Evolutionary conservation across 2,113 vertebrate species (phyloP).

Genomic region (Tetrax tetrax): DNA sequence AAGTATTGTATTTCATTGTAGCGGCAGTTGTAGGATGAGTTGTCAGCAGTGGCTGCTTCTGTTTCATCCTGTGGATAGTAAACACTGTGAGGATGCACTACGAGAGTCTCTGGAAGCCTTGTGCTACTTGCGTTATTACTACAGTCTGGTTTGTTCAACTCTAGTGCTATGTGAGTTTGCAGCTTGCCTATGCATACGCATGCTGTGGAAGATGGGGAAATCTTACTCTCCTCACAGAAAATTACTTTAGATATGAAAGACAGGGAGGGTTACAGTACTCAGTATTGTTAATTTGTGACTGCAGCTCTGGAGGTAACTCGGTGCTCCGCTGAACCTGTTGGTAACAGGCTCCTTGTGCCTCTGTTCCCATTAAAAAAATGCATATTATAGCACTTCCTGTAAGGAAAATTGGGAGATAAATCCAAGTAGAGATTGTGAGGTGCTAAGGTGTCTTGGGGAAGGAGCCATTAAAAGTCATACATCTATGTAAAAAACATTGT

Average conservation of each 20-base stretch:
- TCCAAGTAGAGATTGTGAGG: background rate
- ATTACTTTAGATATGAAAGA: background rate
- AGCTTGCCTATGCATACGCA: fast-evolving
- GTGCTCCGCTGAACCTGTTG: background rate
- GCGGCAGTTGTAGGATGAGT: background rate
- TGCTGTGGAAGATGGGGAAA: background rate
- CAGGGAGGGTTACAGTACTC: background rate
- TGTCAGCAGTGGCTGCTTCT: background rate
- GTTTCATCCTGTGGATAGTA: background rate
- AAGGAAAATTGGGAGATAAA: background rate
- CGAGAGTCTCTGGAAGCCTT: background rate
- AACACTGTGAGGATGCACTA: background rate
- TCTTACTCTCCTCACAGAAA: background rate
- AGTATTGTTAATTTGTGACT: background rate
- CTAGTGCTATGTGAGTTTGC: background rate
- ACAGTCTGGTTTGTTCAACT: background rate
- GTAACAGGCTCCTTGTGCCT: background rate
- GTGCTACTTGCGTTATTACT: background rate
- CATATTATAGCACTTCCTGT: background rate
- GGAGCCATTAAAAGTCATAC: background rate
- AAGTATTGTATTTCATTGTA: background rate
- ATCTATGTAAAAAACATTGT: background rate
- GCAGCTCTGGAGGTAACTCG: background rate
- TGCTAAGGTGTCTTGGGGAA: background rate
- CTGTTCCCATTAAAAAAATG: background rate